A percentile compares a stretch with the other conserved stretches of the same genome.
These are phyloP conservation scores for Brachyistius frenatus DNA, from an alignment of 2,113 vertebrate species.

Conservation along the genomic window DNA sequence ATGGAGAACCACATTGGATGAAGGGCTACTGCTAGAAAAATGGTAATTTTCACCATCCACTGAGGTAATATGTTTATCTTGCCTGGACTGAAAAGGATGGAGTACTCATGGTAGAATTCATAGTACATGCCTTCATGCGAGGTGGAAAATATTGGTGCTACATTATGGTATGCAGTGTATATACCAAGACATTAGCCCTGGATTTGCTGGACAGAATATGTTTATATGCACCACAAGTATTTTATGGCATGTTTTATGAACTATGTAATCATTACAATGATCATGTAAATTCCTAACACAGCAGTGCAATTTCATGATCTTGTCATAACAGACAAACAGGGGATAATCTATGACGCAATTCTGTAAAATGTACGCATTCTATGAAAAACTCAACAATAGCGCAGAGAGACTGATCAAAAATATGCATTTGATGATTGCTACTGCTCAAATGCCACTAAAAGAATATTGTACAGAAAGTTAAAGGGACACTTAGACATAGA, in stretches of 20 bases:
- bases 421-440: neutral
- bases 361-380: conserved; percentile 9
- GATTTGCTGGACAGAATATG: conserved; percentile 9
- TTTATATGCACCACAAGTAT: conserved; percentile 19
- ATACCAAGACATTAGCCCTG: conserved; percentile 7
- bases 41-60: conserved; percentile 55
- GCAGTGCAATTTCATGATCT: neutral
- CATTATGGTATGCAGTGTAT: neutral
- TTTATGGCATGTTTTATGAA: conserved; percentile 35
- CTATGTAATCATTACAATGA: conserved; percentile 7
- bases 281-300: conserved; percentile 13
- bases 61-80: conserved; percentile 28
- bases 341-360: neutral
- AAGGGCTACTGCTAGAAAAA: conserved; percentile 46
- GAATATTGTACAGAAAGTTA: neutral
- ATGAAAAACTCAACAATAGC: neutral
- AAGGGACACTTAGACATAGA: neutral
- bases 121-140: conserved; percentile 34
- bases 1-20: conserved; percentile 60
- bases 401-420: neutral
- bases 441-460: neutral
- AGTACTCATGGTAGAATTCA: conserved; percentile 34
- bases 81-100: neutral
- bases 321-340: conserved; percentile 22
- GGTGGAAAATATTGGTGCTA: conserved; percentile 34